Percentiles rank a stretch among this genome's conserved stretches.
These are phyloP conservation scores for Ormyrus pomaceus DNA, from an alignment of 2,888 invertebrate genomes.

Conservation along the genomic window DNA sequence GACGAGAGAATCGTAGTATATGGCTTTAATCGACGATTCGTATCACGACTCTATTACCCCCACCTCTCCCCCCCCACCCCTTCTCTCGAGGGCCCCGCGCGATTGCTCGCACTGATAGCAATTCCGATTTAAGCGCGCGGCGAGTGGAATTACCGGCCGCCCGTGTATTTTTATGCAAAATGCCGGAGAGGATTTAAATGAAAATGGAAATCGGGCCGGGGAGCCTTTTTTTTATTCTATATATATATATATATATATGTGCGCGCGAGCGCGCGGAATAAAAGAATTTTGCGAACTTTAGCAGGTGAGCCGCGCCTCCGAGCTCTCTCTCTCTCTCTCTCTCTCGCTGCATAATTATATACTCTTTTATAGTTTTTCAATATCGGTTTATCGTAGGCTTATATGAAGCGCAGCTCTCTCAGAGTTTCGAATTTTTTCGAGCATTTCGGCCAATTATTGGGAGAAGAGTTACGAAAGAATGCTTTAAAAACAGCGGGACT, in stretches of 20 bases:
- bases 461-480: not conserved
- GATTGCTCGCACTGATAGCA: constrained; percentile 41
- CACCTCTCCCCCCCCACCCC: not conserved
- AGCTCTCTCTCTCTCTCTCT: not conserved
- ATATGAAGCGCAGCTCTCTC: constrained; percentile 13
- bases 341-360: constrained; percentile 35
- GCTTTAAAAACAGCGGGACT: not conserved
- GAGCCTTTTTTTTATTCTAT: not conserved
- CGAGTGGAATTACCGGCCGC: constrained; percentile 24
- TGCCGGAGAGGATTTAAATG: constrained; percentile 24
- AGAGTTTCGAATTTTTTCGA: constrained; percentile 2
- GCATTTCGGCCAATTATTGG: not conserved
- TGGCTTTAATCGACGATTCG: constrained; percentile 62
- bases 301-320: not conserved
- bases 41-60: constrained; percentile 61
- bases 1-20: constrained; percentile 50
- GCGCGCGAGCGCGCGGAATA: constrained; percentile 2
- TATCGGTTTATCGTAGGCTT: not conserved
- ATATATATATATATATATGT: too few species aligned
- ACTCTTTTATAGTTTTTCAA: constrained; percentile 49
- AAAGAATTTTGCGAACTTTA: constrained; percentile 42
- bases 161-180: constrained; percentile 41
- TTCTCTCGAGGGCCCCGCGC: too few species aligned
- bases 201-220: constrained; percentile 50
- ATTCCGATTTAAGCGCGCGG: constrained; percentile 48